Evolutionary conservation across 1,140 invertebrate genomes (phyloP), one percentile per base, ranked within the genome.

Genomic region (Aphidius gifuensis): DNA sequence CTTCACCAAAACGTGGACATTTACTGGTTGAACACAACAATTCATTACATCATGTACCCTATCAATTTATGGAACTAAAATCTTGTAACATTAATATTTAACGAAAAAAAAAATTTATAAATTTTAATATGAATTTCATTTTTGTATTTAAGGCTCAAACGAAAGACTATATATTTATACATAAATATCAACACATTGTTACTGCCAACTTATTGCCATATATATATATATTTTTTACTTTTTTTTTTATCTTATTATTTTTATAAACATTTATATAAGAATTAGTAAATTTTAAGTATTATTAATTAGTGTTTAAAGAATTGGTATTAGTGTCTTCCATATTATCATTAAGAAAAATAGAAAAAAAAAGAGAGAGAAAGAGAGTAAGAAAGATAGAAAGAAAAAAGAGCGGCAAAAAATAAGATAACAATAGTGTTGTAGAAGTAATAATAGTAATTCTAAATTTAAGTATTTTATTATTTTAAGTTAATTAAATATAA

Each of bases 1-100:
- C 91, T 6, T 93, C 92, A 5, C 84, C 87, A 11, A 83, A 87
- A 60, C 84, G 92, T 62, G 92, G 93, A 6, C 90, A 93, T 77
- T 80, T 95, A 49, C 81, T 93, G 56, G 92, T 94, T 9, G 91
- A 94, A 74, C 88, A 92, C 74, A 91, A 89, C 76, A 90, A 88
- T 69, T 83, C 85, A 65, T 91, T 85, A 58, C 83, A 92, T 50
- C 90, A 94, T 73, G 91, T 95, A 55, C 93, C 93, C 49, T 93
- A 92, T 80, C 92, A 94, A 76, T 93, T 89, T 77, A 85, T 94
- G 80, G 90, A 92, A 75, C 80, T 92, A 43, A 89, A 89, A 76
- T 83, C 87, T 60, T 79, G 77, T 65, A 82, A 80, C 67, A 79
- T 80, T 70, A 80, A 80, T 67, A 76, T 80, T 46, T 80, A 70